Evolutionary conservation across 1,140 invertebrate species (phyloP).

Genomic region (Heliconius hermathena): DNA sequence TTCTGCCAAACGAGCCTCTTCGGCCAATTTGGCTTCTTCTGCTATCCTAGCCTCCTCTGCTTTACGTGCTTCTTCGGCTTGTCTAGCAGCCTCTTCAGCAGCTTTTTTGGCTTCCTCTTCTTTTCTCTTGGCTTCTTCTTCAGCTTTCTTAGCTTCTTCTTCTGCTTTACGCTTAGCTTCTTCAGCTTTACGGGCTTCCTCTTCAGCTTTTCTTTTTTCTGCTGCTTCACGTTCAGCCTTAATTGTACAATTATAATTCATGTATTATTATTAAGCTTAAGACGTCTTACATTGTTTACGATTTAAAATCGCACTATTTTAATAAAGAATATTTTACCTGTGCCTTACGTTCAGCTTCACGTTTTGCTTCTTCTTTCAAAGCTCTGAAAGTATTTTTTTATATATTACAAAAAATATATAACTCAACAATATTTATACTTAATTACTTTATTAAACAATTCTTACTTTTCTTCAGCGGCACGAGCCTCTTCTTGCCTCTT

Average conservation of each 20-base stretch:
- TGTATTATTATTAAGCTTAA: not conserved
- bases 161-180: constrained; percentile 68
- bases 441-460: not conserved
- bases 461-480: constrained; percentile 84
- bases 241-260: constrained; percentile 25
- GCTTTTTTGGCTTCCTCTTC: constrained; percentile 73
- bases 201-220: constrained; percentile 52
- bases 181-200: constrained; percentile 52
- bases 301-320: not conserved
- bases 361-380: constrained; percentile 79
- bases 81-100: constrained; percentile 79
- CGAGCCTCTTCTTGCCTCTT: constrained; percentile 83
- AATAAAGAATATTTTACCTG: constrained; percentile 58
- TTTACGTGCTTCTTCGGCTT: constrained; percentile 76
- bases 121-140: constrained; percentile 66
- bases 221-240: constrained; percentile 65
- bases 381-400: constrained; percentile 63
- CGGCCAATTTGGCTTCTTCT: constrained; percentile 77
- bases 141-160: constrained; percentile 79
- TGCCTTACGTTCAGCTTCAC: constrained; percentile 74
- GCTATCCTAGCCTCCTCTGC: constrained; percentile 81
- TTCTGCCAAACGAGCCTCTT: constrained; percentile 82
- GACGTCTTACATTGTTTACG: not conserved
- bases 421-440: not conserved
- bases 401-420: not conserved